A percentile compares a stretch with the other conserved stretches of the same genome.
Conservation (phyloP, 2,113 vertebrate genomes). For the Eolophus roseicapilla region DNA sequence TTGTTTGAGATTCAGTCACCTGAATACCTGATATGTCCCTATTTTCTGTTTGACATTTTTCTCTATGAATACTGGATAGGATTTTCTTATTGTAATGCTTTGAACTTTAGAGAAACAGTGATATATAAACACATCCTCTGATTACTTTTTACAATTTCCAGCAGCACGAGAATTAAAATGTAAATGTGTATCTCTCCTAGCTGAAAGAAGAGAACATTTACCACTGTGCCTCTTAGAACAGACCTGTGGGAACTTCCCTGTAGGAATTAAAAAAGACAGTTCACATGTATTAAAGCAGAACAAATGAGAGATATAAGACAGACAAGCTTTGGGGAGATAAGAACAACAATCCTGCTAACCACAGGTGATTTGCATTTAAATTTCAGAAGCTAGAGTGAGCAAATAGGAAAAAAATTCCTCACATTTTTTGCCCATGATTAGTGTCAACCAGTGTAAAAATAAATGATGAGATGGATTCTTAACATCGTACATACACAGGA, state of each 20-base stretch:
- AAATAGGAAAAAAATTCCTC: neutral
- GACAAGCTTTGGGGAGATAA: conserved; percentile 16
- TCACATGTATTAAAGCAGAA: conserved; percentile 16
- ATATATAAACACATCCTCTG: conserved; percentile 3
- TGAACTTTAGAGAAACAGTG: neutral
- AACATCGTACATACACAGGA: neutral
- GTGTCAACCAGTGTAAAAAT: neutral
- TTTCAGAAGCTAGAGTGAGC: neutral
- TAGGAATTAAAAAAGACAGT: conserved; percentile 1
- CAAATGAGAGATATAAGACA: conserved; percentile 4
- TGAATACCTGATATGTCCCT: neutral
- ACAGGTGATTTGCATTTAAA: conserved; percentile 31
- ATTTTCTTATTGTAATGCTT: neutral
- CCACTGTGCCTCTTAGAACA: neutral
- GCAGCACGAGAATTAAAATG: neutral
- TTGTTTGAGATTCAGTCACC: neutral
- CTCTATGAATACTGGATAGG: neutral
- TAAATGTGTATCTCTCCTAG: neutral
- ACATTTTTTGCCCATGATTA: neutral
- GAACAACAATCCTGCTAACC: neutral
- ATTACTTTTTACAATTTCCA: neutral
- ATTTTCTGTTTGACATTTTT: conserved; percentile 16
- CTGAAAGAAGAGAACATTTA: neutral
- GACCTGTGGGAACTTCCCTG: neutral
- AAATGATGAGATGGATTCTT: neutral